Evolutionary conservation across 2,113 vertebrate genomes (phyloP), one percentile per base, ranked within the genome.

Genomic region (Pheucticus melanocephalus): DNA sequence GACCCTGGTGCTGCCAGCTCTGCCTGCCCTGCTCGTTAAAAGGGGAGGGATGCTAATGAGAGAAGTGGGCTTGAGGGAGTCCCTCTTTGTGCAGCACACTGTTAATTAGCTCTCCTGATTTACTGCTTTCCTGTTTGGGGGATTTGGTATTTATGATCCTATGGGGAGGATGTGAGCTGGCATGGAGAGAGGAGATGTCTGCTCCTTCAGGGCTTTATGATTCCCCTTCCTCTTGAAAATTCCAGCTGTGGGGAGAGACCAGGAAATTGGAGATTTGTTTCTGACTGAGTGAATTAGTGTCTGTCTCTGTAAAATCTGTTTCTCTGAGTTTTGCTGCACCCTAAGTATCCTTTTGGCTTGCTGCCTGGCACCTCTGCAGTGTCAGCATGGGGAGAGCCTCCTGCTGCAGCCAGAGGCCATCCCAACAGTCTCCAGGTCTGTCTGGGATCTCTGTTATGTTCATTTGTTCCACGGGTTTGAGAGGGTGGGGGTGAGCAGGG

Each of bases 231-330:
- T 95, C 65, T 79, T 63, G 70, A 70, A 96, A 96, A 78, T 45
- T 84, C 88, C 88, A 95, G 94, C 91, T 94, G 95, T 44, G 82
- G 39, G 63, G 81, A 83, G 83, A 88, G 68, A 90, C 82, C 86
- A 95, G 95, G 92, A 95, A 96, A 95, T 72, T 45, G 78, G 70
- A 79, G 81, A 82, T 94, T 94, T 95, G 89, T 95, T 97, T 93
- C 92, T 88, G 86, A 68, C 70, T 73, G 82, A 90, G 72, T 82
- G 86, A 95, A 76, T 92, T 91, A 91, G 61, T 6, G 3, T 61
- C 91, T 94, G 86, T 88, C n/a, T 91, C 84, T 84, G 86, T 70
- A 9, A 95, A 94, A 75, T 75, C 80, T 73, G 27, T 78, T 95
- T 86, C 77, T 65, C 48, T 45, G 65, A 15, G 31, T 88, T 95